Base-by-base conservation (phyloP, 2,113 vertebrate genomes). In the Oncorhynchus keta region DNA sequence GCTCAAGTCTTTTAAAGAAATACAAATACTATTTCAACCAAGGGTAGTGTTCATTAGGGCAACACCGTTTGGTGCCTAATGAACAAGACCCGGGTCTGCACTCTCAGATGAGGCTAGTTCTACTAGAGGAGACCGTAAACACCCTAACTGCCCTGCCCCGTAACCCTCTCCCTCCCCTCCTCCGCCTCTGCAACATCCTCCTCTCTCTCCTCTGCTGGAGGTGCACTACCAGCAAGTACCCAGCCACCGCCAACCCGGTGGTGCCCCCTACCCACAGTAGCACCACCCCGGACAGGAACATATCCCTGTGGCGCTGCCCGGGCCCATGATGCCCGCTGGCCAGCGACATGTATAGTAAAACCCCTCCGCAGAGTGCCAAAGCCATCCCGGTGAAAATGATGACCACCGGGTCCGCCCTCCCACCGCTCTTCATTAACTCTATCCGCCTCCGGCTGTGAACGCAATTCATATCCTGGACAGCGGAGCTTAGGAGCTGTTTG, bases 391-490 rank as follows among this genome's bases (percentile, higher is more conserved):
- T 95, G 16, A 95, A 89, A 48, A 97, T 86, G 67, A 98, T 93
- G 66, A 98, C 89, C 0, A 94, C 82, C 0, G 94, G 93, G 70
- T 99, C 97, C 0, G 93, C 94, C 8, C 93, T 90, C 1, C 98
- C 98, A 0, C 97, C 98, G 0, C 97, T 99, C 88, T 95, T 97
- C 76, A 99, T 92, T 79, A 96, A 93, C 67, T 96, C 93, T 0
- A 99, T 97, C 5, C 95, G 95, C 0, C 92, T 93, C 35, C 94
- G 89, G 81, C 94, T 97, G 77, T 79, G 95, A 64, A 99, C 87
- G 22, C 98, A 99, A 85, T 98, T 97, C 97, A 98, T 99, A 92
- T 99, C 98, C 93, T 99, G 98, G 83, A 99, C 94, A 0, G 98
- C 98, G 0, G 97, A 99, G 89, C 97, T 98, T 85, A 99, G 92